These are phyloP conservation scores for Galaxias olidus DNA, from an alignment of 2,797 vertebrate genomes.

Conservation along the genomic window DNA sequence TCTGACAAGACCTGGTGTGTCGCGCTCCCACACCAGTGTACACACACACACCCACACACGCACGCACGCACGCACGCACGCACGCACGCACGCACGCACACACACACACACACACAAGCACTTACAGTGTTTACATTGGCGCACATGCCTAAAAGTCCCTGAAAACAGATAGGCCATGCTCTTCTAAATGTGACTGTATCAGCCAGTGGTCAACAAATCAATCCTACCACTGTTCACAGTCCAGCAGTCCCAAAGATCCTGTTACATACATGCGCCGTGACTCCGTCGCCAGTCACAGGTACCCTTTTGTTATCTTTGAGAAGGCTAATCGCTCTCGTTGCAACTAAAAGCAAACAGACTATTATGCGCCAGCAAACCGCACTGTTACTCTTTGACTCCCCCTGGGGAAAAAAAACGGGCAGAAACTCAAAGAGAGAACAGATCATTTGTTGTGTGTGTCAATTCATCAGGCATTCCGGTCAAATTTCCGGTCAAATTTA, in stretches of 20 bases:
- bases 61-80: neutral
- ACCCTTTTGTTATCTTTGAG: slow-evolving; percentile 52
- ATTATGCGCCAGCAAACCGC: slow-evolving; percentile 49
- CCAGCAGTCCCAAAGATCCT: slow-evolving; percentile 25
- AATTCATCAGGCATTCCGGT: slow-evolving; percentile 47
- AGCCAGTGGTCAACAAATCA: slow-evolving; percentile 53
- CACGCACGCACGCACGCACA: neutral
- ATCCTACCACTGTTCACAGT: slow-evolving; percentile 59
- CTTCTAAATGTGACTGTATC: slow-evolving; percentile 63
- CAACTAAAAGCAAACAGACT: slow-evolving; percentile 53
- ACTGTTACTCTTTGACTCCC: slow-evolving; percentile 53
- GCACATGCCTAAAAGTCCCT: slow-evolving; percentile 16
- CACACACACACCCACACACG: slow-evolving; percentile 8
- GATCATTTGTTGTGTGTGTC: slow-evolving; percentile 32
- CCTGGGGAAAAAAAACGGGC: slow-evolving; percentile 19
- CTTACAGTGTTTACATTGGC: slow-evolving; percentile 53
- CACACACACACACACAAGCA: slow-evolving; percentile 4
- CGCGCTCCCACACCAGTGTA: slow-evolving; percentile 21
- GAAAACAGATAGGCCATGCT: slow-evolving; percentile 49
- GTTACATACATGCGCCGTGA: slow-evolving; percentile 37
- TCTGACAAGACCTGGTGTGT: slow-evolving; percentile 64
- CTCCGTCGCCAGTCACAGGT: slow-evolving; percentile 42
- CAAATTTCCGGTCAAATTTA: slow-evolving; percentile 56
- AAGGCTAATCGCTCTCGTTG: slow-evolving; percentile 48
- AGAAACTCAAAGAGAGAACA: slow-evolving; percentile 23